Evolutionary conservation across 2,888 invertebrate species (phyloP).

Genomic region (Meiosimyza decipiens): DNA sequence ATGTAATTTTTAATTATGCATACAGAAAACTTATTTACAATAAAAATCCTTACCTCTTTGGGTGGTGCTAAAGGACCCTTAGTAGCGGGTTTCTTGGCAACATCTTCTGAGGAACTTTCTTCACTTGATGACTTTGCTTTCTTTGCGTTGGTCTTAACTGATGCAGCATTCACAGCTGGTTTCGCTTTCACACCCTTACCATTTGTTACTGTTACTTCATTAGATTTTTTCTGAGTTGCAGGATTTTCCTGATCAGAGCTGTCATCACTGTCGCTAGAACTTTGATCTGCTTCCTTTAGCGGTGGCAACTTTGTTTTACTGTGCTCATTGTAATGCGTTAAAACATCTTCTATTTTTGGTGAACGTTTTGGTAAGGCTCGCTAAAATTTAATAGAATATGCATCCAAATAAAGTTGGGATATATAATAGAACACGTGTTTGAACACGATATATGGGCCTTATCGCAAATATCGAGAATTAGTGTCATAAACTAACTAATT

Average conservation of each 20-base stretch:
- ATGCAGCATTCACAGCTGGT: constrained; percentile 21
- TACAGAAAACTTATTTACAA: no score
- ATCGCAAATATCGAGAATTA: no score
- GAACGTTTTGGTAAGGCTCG: constrained; percentile 73
- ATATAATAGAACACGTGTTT: no score
- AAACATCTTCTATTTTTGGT: constrained; percentile 73
- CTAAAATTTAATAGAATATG: constrained; percentile 67
- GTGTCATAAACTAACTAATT: no score
- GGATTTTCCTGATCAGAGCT: constrained; percentile 56
- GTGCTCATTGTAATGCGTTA: constrained; percentile 70
- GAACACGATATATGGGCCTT: no score
- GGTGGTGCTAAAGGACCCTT: constrained; percentile 14
- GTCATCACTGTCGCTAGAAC: constrained; percentile 60
- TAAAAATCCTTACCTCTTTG: no score
- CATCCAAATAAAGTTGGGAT: no score
- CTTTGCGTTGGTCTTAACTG: constrained; percentile 33
- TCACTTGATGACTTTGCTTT: constrained; percentile 31
- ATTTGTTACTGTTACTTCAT: constrained; percentile 30
- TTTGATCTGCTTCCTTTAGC: constrained; percentile 50
- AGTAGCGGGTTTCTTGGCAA: constrained; percentile 42
- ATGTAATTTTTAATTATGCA: no score
- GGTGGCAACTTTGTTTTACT: constrained; percentile 67
- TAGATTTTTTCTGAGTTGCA: no score
- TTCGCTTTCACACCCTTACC: constrained; percentile 36
- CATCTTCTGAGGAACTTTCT: constrained; percentile 56